Conservation (phyloP, 64 coral and sea anemone species). For the Actinia equina region DNA sequence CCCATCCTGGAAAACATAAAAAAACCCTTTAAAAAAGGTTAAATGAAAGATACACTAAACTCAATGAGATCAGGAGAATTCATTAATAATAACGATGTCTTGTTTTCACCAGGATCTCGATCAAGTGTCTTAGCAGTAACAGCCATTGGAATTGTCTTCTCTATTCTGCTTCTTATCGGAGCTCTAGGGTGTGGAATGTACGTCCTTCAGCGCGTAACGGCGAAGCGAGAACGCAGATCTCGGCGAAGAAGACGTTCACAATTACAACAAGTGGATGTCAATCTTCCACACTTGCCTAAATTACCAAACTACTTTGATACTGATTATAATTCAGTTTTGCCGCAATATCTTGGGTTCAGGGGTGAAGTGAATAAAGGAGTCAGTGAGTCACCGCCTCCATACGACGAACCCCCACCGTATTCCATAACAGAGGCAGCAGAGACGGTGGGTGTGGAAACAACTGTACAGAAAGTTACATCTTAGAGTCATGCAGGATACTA, state of each 20-base stretch:
- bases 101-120: neutral
- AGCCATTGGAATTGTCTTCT: neutral
- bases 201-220: neutral
- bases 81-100: neutral
- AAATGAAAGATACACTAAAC: too few relatives aligned
- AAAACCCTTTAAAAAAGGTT: too few relatives aligned
- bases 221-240: neutral
- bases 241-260: neutral
- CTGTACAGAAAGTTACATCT: neutral
- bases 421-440: neutral
- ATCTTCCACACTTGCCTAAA: neutral
- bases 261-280: neutral
- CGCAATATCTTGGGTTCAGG: neutral
- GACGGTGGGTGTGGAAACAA: neutral
- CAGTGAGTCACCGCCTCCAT: neutral
- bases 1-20: too few relatives aligned
- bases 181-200: neutral
- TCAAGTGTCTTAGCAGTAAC: neutral
- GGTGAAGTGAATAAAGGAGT: neutral
- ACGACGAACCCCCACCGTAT: neutral
- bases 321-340: neutral
- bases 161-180: neutral
- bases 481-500: neutral
- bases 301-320: conserved; percentile 4
- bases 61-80: too few relatives aligned